Conservation (phyloP, 2,888 invertebrate species). For the Perithous albicinctus region DNA sequence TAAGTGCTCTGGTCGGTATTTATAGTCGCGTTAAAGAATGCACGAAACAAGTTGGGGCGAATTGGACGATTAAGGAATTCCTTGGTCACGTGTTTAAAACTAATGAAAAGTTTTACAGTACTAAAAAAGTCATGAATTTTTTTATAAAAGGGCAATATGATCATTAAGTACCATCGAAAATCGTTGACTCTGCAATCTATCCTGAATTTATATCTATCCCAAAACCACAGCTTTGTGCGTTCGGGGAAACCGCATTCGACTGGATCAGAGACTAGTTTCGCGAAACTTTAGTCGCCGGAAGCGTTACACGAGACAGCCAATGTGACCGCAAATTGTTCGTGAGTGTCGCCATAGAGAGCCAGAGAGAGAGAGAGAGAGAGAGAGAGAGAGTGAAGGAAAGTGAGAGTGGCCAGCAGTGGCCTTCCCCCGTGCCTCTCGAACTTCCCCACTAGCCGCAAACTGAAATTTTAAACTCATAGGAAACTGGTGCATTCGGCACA, state of each 20-base stretch:
- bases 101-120: too few relatives aligned
- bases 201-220: slow-evolving; percentile 40
- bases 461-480: slow-evolving; percentile 61
- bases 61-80: too few relatives aligned
- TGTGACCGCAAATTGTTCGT: slow-evolving; percentile 65
- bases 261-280: slow-evolving; percentile 55
- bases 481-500: slow-evolving; percentile 60
- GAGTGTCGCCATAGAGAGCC: slow-evolving; percentile 28
- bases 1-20: too few relatives aligned
- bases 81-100: too few relatives aligned
- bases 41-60: too few relatives aligned
- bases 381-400: slow-evolving; percentile 8
- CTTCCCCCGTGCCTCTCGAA: slow-evolving; percentile 46
- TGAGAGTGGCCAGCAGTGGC: slow-evolving; percentile 56
- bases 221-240: slow-evolving; percentile 60
- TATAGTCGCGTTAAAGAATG: too few relatives aligned
- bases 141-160: too few relatives aligned
- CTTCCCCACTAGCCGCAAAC: slow-evolving; percentile 45
- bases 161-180: too few relatives aligned
- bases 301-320: slow-evolving; percentile 67
- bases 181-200: neutral
- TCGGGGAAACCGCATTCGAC: slow-evolving; percentile 59
- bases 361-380: slow-evolving; percentile 13
- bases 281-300: slow-evolving; percentile 64
- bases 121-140: too few relatives aligned